Evolutionary conservation across 2,888 invertebrate genomes (phyloP), one percentile per base, ranked within the genome.

Genomic region (Hyposoter didymator): DNA sequence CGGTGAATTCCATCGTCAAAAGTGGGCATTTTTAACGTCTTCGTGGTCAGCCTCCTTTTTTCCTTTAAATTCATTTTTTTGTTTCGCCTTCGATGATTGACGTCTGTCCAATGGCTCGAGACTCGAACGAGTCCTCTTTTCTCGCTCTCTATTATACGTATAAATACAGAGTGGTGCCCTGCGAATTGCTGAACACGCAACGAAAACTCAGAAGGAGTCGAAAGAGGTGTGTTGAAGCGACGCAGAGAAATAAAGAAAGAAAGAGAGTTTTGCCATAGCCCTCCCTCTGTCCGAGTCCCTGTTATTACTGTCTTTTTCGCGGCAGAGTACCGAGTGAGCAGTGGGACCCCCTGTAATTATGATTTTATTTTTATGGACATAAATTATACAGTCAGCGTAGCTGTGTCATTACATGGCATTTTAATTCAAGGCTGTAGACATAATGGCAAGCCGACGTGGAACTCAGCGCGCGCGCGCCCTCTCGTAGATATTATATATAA

Each of bases 351-450:
- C 91, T 93, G 92, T 93, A 93, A 93, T 93, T 93, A 93, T 93
- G 93, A 93, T 93, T 93, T 93, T 93, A 93, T 92, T 93, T 93
- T 93, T 93, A 93, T 93, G 93, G 93, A 92, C 93, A 93, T 93
- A 93, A 93, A 93, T 93, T 93, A 93, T 88, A 93, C 90, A 91
- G 92, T 90, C 91, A 88, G 90, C 88, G 90, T 91, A 90, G 92
- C 92, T 91, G 92, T 93, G 93, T 93, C 93, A 93, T 93, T 93
- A 93, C 93, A 92, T 92, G 92, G 92, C 92, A 93, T 93, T 93
- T 93, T 93, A 93, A 93, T 93, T 93, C 93, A 92, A 93, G 92
- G 93, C 91, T 88, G 92, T 91, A 90, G 92, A 93, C 92, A 92
- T 93, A 93, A 93, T 93, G 92, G 92, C 91, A 89, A 92, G 91